A percentile compares a stretch with the other conserved stretches of the same genome.
phyloP scores from a whole-genome alignment of 64 coral and sea anemone species.

The Pocillopora verrucosa region DNA sequence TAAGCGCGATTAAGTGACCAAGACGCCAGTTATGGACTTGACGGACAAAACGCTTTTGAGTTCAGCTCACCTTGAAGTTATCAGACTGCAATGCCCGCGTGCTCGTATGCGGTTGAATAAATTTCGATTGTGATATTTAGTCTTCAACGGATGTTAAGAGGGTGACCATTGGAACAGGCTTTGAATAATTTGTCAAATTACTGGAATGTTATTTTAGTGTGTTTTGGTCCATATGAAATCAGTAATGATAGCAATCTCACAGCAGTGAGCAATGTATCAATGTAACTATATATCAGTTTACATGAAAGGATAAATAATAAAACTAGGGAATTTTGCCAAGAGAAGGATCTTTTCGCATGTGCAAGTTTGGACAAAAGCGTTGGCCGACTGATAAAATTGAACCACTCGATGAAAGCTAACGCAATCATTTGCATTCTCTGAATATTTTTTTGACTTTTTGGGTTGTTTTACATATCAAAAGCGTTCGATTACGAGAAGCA shows the following conservation, averaged over 20 bases:
- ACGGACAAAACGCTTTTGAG: neutral
- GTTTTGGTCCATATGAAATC: neutral
- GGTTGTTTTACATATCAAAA: neutral
- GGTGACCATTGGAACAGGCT: neutral
- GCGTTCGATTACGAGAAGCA: neutral
- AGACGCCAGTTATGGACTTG: too few species aligned
- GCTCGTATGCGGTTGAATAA: neutral
- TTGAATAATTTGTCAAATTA: constrained; percentile 1
- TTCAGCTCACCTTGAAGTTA: neutral
- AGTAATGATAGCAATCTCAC: neutral
- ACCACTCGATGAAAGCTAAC: neutral
- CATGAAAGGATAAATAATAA: neutral
- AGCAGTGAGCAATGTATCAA: neutral
- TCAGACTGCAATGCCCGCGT: neutral
- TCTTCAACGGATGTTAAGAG: neutral
- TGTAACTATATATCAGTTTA: constrained; percentile 14
- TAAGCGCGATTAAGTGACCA: too few species aligned
- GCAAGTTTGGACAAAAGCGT: neutral
- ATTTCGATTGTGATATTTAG: neutral
- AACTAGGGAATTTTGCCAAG: neutral
- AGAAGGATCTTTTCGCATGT: neutral
- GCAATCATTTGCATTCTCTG: neutral
- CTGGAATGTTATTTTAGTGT: neutral
- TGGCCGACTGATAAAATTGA: neutral
- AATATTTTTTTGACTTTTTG: constrained; percentile 2